These are phyloP conservation scores for Macrobrachium rosenbergii DNA, from an alignment of 1,140 invertebrate genomes.

Conservation along the genomic window DNA sequence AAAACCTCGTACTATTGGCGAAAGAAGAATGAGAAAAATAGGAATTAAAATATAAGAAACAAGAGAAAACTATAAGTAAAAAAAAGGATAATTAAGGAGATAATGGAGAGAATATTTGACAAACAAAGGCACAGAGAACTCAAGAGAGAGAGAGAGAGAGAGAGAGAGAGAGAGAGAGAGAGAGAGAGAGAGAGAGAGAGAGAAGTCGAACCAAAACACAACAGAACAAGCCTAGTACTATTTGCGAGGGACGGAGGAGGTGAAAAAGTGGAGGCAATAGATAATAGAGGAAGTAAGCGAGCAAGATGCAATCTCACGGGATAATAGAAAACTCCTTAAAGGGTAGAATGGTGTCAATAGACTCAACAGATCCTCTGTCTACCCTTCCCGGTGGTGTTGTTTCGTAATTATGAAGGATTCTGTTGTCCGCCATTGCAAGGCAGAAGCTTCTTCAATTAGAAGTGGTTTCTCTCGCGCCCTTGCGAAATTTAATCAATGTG, in stretches of 20 bases:
- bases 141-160: constrained; percentile 15
- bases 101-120: not conserved
- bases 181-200: constrained; percentile 9
- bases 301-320: too few relatives aligned
- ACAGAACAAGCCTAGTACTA: too few relatives aligned
- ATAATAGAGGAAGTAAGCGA: not conserved
- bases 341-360: too few relatives aligned
- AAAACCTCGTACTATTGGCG: too few relatives aligned
- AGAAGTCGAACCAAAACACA: not conserved
- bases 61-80: not conserved
- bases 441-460: too few relatives aligned
- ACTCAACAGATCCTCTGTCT: too few relatives aligned
- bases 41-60: not conserved
- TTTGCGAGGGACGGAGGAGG: not conserved
- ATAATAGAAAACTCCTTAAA: too few relatives aligned
- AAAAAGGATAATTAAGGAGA: not conserved
- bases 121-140: not conserved
- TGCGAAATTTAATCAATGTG: too few relatives aligned
- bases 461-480: too few relatives aligned
- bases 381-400: too few relatives aligned
- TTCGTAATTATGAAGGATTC: too few relatives aligned
- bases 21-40: not conserved
- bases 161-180: not conserved
- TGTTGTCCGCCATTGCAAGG: too few relatives aligned
- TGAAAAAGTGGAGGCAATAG: constrained; percentile 3